Percentiles rank a stretch among this genome's conserved stretches.
phyloP scores from a whole-genome alignment of 2,113 vertebrate genomes.

The Nibea albiflora region DNA sequence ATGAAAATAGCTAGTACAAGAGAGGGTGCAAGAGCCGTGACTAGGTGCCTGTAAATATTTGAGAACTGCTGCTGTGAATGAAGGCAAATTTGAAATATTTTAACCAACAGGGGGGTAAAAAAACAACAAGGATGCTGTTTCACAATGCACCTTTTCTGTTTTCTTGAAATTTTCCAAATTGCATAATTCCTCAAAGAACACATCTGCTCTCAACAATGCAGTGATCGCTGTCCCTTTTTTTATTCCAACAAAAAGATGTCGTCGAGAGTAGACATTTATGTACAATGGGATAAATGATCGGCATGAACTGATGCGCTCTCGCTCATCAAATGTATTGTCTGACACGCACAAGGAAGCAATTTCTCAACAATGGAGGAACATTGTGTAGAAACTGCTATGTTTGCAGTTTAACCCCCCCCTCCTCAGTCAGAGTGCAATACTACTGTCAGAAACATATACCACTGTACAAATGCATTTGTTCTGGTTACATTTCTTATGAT shows the following conservation, averaged over 20 bases:
- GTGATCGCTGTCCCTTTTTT: neutral
- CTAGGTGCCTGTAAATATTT: conserved; percentile 4
- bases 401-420: conserved; percentile 17
- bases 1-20: conserved; percentile 23
- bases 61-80: conserved; percentile 10
- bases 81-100: neutral
- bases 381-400: neutral
- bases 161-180: neutral
- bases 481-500: no score
- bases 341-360: neutral
- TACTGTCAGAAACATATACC: no score
- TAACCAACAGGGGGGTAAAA: neutral
- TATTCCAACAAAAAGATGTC: neutral
- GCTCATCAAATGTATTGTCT: conserved; percentile 14
- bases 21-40: neutral
- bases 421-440: no score
- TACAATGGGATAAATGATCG: conserved; percentile 1
- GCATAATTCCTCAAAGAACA: conserved; percentile 1
- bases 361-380: conserved; percentile 15
- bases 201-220: neutral
- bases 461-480: no score
- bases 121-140: neutral
- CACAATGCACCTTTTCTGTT: neutral
- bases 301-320: neutral
- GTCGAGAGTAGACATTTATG: neutral